Conservation (phyloP, 2,888 invertebrate genomes). For the Hetaerina titia region DNA sequence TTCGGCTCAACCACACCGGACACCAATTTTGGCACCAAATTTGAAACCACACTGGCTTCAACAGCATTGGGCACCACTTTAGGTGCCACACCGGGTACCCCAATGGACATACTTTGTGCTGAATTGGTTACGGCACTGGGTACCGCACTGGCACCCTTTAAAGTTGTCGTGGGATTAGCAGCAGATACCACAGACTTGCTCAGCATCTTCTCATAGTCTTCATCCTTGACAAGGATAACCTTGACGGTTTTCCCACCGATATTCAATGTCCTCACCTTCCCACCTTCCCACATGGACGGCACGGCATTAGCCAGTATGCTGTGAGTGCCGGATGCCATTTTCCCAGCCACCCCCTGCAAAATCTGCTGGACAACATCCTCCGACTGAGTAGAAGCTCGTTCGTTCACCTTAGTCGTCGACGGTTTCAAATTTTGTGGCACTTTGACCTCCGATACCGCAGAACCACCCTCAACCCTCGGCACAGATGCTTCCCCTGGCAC, state of each 20-base stretch:
- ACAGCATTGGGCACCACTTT: neutral
- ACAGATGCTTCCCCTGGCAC: no score
- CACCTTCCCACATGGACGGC: neutral
- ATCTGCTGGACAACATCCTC: neutral
- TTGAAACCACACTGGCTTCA: neutral
- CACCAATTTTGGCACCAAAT: neutral
- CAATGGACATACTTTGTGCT: neutral
- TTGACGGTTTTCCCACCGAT: neutral
- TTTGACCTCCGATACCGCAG: neutral
- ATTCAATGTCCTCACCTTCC: neutral
- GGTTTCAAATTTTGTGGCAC: neutral
- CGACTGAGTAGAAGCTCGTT: neutral
- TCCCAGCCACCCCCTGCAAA: neutral
- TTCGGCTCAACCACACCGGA: neutral
- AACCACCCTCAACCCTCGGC: no score
- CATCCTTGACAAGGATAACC: neutral
- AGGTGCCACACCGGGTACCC: neutral
- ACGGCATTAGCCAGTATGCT: neutral
- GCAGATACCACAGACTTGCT: neutral
- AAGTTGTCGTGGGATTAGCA: neutral
- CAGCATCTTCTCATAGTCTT: neutral
- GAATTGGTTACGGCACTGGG: neutral
- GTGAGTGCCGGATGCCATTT: neutral
- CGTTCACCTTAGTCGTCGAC: no score
- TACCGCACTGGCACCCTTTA: neutral